Conservation (phyloP, 2,113 vertebrate species). For the Sceloporus tristichus region DNA sequence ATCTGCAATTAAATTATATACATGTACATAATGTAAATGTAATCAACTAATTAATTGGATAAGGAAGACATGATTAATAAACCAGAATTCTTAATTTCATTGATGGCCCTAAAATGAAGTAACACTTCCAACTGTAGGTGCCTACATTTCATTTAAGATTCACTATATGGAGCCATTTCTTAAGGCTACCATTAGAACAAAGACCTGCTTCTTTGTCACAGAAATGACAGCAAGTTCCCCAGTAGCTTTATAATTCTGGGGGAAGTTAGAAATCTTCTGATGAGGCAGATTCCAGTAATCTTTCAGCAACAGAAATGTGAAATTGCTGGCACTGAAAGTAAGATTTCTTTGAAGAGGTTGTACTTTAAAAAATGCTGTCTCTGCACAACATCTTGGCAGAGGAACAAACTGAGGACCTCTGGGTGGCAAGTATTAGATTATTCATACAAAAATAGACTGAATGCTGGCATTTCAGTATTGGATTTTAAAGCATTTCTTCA, state of each 20-base stretch:
- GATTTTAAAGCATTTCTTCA: constrained; percentile 67
- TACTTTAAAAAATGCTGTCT: constrained; percentile 75
- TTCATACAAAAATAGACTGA: constrained; percentile 77
- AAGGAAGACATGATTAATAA: not conserved
- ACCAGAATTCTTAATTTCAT: not conserved
- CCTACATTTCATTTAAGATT: constrained; percentile 14
- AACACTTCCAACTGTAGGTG: not conserved
- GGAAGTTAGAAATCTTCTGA: constrained; percentile 56
- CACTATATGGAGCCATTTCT: accelerated
- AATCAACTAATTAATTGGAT: not conserved
- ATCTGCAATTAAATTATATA: not conserved
- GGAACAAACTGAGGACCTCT: constrained; percentile 69
- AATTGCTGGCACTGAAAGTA: constrained; percentile 68
- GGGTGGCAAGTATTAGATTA: constrained; percentile 74
- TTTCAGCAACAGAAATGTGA: constrained; percentile 74
- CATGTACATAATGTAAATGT: not conserved
- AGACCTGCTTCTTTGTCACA: constrained; percentile 48
- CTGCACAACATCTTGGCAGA: constrained; percentile 75
- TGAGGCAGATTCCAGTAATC: constrained; percentile 66
- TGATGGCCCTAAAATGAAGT: not conserved
- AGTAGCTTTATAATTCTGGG: constrained; percentile 33
- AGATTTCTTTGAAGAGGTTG: constrained; percentile 70
- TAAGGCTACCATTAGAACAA: constrained; percentile 16
- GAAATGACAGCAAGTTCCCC: constrained; percentile 54
- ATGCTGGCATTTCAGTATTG: constrained; percentile 70